Base-by-base conservation (phyloP, 2,113 vertebrate genomes). In the Oplegnathus fasciatus region DNA sequence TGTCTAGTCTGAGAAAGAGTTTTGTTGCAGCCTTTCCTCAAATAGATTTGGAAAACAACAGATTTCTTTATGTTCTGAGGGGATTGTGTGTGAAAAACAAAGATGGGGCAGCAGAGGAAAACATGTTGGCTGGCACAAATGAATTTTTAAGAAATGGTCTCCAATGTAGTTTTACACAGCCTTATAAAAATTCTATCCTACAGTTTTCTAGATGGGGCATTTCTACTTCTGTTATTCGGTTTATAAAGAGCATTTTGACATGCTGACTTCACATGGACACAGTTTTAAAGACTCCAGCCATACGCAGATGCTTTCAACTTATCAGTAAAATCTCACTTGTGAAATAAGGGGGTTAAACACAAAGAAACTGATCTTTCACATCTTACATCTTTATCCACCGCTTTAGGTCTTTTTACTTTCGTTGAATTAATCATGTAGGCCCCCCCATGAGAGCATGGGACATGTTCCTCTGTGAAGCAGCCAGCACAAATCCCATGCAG, bases 371-470 rank as follows among this genome's bases (percentile, higher is more conserved):
- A 79, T 69, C n/a, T 30, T 61, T 72, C 48, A 57, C n/a, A 80
- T 85, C 28, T 60, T 66, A 50, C 69, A 77, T 78, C 64, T 65
- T 72, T 60, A 77, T 79, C 50, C 17, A 34, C 52, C 22, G 6
- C n/a, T n/a, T 58, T 17, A 44, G 48, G 54, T 78, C 24, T 74
- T 78, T 37, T 70, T 81, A 46, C 76, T 75, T 78, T 77, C n/a
- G 55, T 28, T 82, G 79, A 92, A 86, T 92, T 83, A 88, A 86
- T 87, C 82, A 82, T 80, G n/a, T 20, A 54, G 44, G 11, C 71
- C 82, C 60, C 76, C 72, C 46, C 34, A 37, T 24, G 34, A 84
- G 71, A 88, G 62, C 37, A 78, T n/a, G 61, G 50, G 87, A 86
- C 68, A 50, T 28, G 0, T 76, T 74, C 85, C 26, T 89, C 79